Percentiles rank a stretch among this genome's conserved stretches.
phyloP scores from a whole-genome alignment of 1,140 invertebrate genomes.

The Brachionus koreanus region DNA sequence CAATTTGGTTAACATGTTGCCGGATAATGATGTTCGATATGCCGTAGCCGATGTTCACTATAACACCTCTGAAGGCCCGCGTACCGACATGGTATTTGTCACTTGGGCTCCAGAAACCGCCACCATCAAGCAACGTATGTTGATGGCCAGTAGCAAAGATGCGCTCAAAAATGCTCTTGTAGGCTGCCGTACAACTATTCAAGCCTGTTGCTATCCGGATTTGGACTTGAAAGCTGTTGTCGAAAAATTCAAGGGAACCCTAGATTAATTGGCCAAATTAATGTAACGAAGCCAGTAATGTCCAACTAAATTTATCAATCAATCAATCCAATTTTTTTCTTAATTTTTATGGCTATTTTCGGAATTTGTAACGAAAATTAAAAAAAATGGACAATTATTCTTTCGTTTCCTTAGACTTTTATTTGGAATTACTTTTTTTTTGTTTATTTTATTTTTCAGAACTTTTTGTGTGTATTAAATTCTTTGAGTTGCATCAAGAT shows the following conservation, averaged over 20 bases:
- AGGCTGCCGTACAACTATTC: slow-evolving; percentile 92
- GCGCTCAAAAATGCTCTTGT: slow-evolving; percentile 89
- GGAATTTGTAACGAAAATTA: slow-evolving; percentile 29
- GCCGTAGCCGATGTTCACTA: slow-evolving; percentile 43
- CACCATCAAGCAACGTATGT: slow-evolving; percentile 98
- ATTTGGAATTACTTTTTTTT: slow-evolving; percentile 3
- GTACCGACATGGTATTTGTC: slow-evolving; percentile 42
- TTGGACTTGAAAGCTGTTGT: slow-evolving; percentile 46
- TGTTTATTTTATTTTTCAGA: neutral
- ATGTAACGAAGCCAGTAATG: neutral
- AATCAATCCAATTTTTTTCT: slow-evolving; percentile 22
- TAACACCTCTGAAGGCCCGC: slow-evolving; percentile 39
- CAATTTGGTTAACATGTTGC: slow-evolving; percentile 38
- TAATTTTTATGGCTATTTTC: slow-evolving; percentile 22
- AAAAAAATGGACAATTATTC: neutral
- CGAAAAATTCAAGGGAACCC: slow-evolving; percentile 44
- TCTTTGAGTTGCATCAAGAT: slow-evolving; percentile 10
- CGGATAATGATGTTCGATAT: slow-evolving; percentile 43
- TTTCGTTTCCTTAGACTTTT: slow-evolving; percentile 18
- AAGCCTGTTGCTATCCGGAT: slow-evolving; percentile 62
- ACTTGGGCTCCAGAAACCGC: slow-evolving; percentile 80
- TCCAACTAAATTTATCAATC: slow-evolving; percentile 14
- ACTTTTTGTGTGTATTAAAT: slow-evolving; percentile 21
- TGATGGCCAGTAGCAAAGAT: slow-evolving; percentile 94
- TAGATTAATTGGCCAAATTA: slow-evolving; percentile 11